These are phyloP conservation scores for Ephydatia muelleri DNA, from an alignment of 37 sponge, comb jelly and placozoan species.

Conservation along the genomic window DNA sequence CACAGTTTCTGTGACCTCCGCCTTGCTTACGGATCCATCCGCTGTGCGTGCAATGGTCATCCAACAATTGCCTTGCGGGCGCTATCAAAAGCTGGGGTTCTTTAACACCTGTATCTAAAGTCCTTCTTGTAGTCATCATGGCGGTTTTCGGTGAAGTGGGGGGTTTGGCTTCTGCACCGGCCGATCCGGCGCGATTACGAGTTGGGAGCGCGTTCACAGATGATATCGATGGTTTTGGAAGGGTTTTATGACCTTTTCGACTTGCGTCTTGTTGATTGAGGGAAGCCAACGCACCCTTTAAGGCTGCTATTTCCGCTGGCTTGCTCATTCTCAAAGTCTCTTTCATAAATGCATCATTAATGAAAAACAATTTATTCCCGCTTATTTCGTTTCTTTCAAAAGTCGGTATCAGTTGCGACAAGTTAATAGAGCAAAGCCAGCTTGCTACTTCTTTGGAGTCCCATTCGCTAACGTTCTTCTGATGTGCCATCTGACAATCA, in stretches of 20 bases:
- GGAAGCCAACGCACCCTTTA: conserved; percentile 38
- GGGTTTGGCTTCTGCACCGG: not conserved
- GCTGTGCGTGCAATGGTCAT: conserved; percentile 59
- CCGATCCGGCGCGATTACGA: not conserved
- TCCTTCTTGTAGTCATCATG: not conserved
- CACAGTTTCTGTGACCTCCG: conserved; percentile 74
- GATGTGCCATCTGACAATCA: not conserved
- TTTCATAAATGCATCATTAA: conserved; percentile 35
- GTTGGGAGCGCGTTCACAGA: not conserved
- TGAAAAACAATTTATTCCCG: conserved; percentile 7
- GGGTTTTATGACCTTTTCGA: not conserved
- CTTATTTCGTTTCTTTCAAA: conserved; percentile 46
- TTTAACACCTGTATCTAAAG: not conserved
- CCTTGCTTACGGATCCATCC: conserved; percentile 88
- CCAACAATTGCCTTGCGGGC: conserved; percentile 52
- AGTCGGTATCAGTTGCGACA: conserved; percentile 39
- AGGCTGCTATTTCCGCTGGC: conserved; percentile 39
- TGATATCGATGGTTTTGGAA: not conserved
- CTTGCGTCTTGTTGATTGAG: not conserved
- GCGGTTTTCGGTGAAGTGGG: not conserved
- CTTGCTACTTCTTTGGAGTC: conserved; percentile 30
- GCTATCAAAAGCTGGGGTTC: conserved; percentile 16
- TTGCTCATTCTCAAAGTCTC: conserved; percentile 30
- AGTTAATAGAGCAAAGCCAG: conserved; percentile 48
- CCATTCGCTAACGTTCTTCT: conserved; percentile 26